Evolutionary conservation across 2,888 invertebrate genomes (phyloP), one percentile per base, ranked within the genome.

Genomic region (Argyresthia goedartella): DNA sequence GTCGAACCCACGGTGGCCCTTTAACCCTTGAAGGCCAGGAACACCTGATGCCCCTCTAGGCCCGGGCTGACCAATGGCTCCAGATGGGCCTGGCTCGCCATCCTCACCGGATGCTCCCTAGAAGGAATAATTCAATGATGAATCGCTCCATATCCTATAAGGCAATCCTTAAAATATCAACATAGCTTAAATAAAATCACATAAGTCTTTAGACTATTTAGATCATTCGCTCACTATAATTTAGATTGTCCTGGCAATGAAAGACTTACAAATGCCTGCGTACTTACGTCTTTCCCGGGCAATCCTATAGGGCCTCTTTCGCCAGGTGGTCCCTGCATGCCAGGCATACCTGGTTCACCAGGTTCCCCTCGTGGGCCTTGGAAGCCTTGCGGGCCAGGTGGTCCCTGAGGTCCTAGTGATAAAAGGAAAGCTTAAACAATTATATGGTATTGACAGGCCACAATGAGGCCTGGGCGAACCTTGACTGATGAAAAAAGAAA

Each of bases 301-400:
- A 89, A 71, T 52, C 94, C 94, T 49, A 89, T 90, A 2, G 91
- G 81, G 54, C 94, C 94, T 64, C 92, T 81, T 55, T 91, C 88
- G 0, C 93, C 94, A 0, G 88, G 76, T 3, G 90, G 77, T 10
- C 95, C 95, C 8, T 89, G 73, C 1, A 89, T 85, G 10, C 93
- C 93, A 0, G 88, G 79, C 8, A 89, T 71, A 0, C 94, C 94
- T 1, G 90, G 87, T 69, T 95, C 95, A 1, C 95, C 95, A 1
- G 93, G 81, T 59, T 94, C 93, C 46, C 95, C 95, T 56, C 95
- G 88, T 13, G 90, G 88, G 2, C 95, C 95, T 84, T 95, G 94
- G 60, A 95, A 95, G 11, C 95, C 95, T 76, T 93, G 93, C 0
- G 94, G 92, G 1, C 87, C 87, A 1, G 84, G 81, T 1, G 85